Conservation (phyloP, 2,888 invertebrate species). For the Anoncus sp. region DNA sequence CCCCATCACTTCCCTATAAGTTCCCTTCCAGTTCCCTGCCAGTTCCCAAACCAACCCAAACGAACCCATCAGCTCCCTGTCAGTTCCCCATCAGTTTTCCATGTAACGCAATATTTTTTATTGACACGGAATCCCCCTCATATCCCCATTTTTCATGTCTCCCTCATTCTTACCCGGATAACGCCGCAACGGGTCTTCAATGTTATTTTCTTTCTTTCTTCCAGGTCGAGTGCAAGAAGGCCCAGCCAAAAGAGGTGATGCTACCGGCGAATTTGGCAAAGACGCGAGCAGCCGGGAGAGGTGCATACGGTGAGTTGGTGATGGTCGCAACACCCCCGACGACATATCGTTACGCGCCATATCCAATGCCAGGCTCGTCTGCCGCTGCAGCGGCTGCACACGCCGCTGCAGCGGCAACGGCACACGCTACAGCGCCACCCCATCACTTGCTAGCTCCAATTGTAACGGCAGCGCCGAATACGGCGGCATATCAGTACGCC, state of each 20-base stretch:
- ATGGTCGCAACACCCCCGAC: constrained; percentile 90
- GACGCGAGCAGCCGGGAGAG: constrained; percentile 97
- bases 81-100: background rate
- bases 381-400: constrained; percentile 82
- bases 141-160: too few species aligned
- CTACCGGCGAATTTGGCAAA: constrained; percentile 98
- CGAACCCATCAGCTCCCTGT: background rate
- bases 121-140: too few species aligned
- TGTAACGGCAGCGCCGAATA: constrained; percentile 77
- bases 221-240: constrained; percentile 99
- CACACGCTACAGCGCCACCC: constrained; percentile 75
- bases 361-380: constrained; percentile 81
- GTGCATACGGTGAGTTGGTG: constrained; percentile 99
- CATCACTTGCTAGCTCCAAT: constrained; percentile 80
- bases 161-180: background rate
- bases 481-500: constrained; percentile 78
- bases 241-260: constrained; percentile 99
- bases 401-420: constrained; percentile 84
- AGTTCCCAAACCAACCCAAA: background rate
- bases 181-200: background rate
- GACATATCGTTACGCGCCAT: constrained; percentile 84
- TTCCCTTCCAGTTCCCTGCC: background rate
- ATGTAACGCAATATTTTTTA: too few species aligned
- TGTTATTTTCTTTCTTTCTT: constrained; percentile 73
- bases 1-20: background rate